Evolutionary conservation across 2,113 vertebrate genomes (phyloP).

Genomic region (Chaetura pelagica): DNA sequence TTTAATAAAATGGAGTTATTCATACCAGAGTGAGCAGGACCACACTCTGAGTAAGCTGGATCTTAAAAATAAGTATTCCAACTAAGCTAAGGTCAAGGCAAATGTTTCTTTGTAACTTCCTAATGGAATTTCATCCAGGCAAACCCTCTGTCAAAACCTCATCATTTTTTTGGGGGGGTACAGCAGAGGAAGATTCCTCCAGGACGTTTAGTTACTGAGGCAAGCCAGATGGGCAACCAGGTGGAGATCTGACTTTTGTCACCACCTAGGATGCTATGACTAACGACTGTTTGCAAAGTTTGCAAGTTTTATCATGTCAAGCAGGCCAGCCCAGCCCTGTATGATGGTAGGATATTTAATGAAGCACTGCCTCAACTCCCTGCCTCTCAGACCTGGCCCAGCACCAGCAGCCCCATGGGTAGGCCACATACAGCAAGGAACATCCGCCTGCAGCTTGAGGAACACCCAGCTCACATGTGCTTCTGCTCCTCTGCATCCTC

Average conservation of each 20-base stretch:
- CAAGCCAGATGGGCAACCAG: neutral
- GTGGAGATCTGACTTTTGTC: neutral
- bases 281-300: neutral
- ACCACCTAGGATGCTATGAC: neutral
- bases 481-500: neutral
- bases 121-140: neutral
- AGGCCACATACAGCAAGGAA: neutral
- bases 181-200: neutral
- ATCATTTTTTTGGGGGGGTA: neutral
- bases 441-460: neutral
- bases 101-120: neutral
- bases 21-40: neutral
- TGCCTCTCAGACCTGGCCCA: neutral
- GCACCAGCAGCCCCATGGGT: neutral
- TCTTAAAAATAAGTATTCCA: neutral
- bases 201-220: neutral
- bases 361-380: fast-evolving
- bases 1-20: neutral
- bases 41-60: neutral
- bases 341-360: neutral
- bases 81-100: neutral
- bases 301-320: neutral
- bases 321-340: neutral
- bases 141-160: neutral
- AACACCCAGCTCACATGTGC: neutral